Conservation (phyloP, 1,140 invertebrate species). For the Magallana angulata region DNA sequence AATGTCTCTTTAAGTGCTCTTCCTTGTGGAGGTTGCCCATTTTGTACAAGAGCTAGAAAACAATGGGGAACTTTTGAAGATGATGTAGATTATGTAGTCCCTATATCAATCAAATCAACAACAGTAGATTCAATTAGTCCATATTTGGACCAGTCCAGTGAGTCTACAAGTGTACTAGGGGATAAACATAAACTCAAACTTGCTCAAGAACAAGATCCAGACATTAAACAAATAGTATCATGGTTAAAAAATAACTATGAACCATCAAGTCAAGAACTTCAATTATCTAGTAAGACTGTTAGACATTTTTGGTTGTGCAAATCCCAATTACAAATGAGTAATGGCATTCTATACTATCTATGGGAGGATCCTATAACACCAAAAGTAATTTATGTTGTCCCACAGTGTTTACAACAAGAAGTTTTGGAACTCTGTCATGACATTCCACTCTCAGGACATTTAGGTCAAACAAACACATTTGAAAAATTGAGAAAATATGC, state of each 20-base stretch:
- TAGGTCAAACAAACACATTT: background rate
- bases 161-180: background rate
- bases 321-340: background rate
- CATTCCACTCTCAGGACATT: background rate
- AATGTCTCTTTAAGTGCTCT: background rate
- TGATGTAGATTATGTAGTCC: background rate
- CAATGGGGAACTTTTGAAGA: conserved; percentile 44
- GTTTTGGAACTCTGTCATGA: conserved; percentile 1
- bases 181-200: background rate
- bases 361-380: background rate
- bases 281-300: background rate
- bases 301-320: background rate
- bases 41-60: conserved; percentile 14
- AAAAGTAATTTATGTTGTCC: background rate
- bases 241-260: background rate
- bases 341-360: background rate
- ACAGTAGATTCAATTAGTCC: background rate
- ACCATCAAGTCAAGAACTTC: background rate
- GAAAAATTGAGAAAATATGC: background rate
- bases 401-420: background rate
- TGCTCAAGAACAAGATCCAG: background rate
- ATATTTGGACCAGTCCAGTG: background rate
- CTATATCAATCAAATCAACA: background rate
- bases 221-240: background rate
- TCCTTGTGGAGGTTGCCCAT: conserved; percentile 46